These are phyloP conservation scores for Caenorhabditis macrosperma DNA, from an alignment of 2,888 invertebrate genomes.

Conservation along the genomic window DNA sequence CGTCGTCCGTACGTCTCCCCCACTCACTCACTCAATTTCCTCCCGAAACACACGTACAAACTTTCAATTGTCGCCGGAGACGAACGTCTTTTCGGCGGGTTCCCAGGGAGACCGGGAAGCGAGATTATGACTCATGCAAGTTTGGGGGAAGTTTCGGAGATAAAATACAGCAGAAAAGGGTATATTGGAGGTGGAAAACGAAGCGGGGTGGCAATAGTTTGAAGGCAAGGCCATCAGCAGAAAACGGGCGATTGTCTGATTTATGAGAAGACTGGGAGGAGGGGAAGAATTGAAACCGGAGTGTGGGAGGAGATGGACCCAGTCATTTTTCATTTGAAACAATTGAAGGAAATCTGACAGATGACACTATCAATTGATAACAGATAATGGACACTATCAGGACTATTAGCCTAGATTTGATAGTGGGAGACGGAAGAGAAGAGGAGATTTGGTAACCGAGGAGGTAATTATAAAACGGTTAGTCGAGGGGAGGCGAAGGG, in stretches of 20 bases:
- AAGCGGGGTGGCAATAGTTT: background rate
- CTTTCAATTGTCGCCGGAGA: background rate
- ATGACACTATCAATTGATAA: background rate
- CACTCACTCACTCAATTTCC: conserved; percentile 7
- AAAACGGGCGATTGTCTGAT: conserved; percentile 11
- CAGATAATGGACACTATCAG: background rate
- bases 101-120: background rate
- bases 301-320: background rate
- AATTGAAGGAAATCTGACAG: background rate
- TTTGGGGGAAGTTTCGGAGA: background rate
- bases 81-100: conserved; percentile 1
- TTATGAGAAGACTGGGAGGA: background rate
- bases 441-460: background rate
- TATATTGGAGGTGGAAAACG: too few species aligned
- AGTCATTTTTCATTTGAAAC: conserved; percentile 9
- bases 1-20: too few species aligned
- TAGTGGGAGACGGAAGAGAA: background rate
- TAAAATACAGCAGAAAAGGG: too few species aligned
- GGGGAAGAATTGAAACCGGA: background rate
- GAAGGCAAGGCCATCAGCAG: conserved; percentile 9
- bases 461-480: background rate
- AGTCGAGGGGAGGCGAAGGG: background rate
- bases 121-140: background rate
- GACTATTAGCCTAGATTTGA: conserved; percentile 6
- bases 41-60: background rate